These are phyloP conservation scores for Aphelocoma coerulescens DNA, from an alignment of 2,113 vertebrate genomes.

Conservation along the genomic window DNA sequence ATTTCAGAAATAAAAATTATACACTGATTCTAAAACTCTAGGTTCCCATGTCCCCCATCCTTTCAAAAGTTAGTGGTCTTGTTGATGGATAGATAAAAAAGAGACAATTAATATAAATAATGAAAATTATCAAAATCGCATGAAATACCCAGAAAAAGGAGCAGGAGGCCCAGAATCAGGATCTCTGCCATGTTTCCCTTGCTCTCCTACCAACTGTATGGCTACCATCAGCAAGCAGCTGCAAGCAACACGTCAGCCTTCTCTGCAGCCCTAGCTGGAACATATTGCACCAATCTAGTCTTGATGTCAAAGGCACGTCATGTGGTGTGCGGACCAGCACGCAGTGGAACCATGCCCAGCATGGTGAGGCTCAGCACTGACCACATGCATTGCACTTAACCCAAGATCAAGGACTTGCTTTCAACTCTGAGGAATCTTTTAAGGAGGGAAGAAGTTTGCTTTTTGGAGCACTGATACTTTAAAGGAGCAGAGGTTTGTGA, in stretches of 20 bases:
- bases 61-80: neutral
- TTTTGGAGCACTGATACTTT: neutral
- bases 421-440: neutral
- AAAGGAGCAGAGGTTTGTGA: neutral
- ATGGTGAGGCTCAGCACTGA: neutral
- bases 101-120: neutral
- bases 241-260: neutral
- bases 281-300: neutral
- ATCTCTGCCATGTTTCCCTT: neutral
- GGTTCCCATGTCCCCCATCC: neutral
- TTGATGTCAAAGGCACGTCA: fast-evolving
- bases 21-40: neutral
- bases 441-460: neutral
- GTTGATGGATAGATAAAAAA: neutral
- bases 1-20: neutral
- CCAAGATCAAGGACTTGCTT: neutral
- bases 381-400: neutral
- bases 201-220: neutral
- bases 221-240: neutral
- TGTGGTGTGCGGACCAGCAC: fast-evolving
- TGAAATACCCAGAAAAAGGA: neutral
- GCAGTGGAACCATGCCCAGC: neutral
- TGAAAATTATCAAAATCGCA: neutral
- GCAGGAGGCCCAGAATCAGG: neutral
- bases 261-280: neutral